Evolutionary conservation across 2,797 vertebrate species (phyloP), one percentile per base, ranked within the genome.

Genomic region (Cryptoblepharus egeriae): DNA sequence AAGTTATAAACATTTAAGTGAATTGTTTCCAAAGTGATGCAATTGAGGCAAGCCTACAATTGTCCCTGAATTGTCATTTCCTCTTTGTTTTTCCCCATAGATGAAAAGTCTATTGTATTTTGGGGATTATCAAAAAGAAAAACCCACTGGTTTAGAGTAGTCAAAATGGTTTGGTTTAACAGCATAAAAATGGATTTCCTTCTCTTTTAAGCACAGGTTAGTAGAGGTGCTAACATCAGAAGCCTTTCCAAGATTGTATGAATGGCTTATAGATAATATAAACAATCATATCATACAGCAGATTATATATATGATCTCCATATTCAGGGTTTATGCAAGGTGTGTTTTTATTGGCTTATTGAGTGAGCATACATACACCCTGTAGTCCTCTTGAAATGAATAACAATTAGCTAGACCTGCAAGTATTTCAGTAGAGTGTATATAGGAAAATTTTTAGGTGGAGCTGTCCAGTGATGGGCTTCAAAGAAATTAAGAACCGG

Each of bases 131-230:
- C 35, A 52, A 45, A 55, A 72, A 69, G 80, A 60, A 63, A 28
- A 26, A 1, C 0, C 63, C 32, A 81, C 88, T 75, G 84, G 81
- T 73, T 85, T 74, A 79, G n/a, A 49, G 64, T 72, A 77, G n/a
- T 16, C n/a, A 45, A 70, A 83, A 65, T 37, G 42, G 35, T 0
- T 77, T 70, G 84, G 58, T 72, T 88, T 80, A 16, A 24, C 3
- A 13, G 63, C 73, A 35, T 1, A 63, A 45, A 80, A 88, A 35
- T 35, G 74, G 52, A 75, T 79, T 37, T 49, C 3, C 42, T 32
- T 37, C 35, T 5, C 58, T 0, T 75, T 28, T 1, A 75, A 73
- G 2, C 58, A 45, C 22, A 79, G 84, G 77, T 82, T 81, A 1
- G 42, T 0, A 0, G 2, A 0, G 3, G 58, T 70, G 30, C 18